Conservation (phyloP, 1,140 invertebrate species). For the Nephila pilipes region DNA sequence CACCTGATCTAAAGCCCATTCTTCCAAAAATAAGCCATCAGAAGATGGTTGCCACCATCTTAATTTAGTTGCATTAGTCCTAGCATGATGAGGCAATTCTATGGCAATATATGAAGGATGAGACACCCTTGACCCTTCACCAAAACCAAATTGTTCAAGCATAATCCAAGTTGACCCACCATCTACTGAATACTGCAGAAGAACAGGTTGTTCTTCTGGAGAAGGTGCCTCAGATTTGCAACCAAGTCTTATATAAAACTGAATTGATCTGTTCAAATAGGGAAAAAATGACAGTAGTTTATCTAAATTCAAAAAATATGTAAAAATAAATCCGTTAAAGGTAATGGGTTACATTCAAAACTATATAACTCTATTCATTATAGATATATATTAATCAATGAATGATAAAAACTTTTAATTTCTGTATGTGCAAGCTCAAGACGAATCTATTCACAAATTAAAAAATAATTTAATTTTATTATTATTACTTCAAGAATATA, state of each 20-base stretch:
- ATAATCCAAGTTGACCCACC: conserved; percentile 81
- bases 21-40: conserved; percentile 80
- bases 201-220: conserved; percentile 79
- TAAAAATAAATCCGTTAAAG: no score
- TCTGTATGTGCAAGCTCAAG: no score
- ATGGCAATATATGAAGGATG: conserved; percentile 74
- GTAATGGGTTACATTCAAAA: no score
- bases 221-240: conserved; percentile 79
- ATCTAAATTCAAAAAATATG: no score
- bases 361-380: no score
- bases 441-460: no score
- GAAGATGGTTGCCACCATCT: conserved; percentile 82
- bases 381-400: no score
- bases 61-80: conserved; percentile 78
- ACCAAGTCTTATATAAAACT: conserved; percentile 80
- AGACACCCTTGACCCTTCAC: conserved; percentile 69
- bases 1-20: conserved; percentile 78
- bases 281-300: not conserved
- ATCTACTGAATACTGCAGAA: conserved; percentile 81
- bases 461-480: no score
- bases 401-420: no score
- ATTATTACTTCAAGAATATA: no score
- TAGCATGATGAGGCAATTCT: conserved; percentile 73
- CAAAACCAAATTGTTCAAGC: conserved; percentile 81
- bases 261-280: conserved; percentile 79